Conservation (phyloP, 2,113 vertebrate genomes). For the Thalassoma bifasciatum region DNA sequence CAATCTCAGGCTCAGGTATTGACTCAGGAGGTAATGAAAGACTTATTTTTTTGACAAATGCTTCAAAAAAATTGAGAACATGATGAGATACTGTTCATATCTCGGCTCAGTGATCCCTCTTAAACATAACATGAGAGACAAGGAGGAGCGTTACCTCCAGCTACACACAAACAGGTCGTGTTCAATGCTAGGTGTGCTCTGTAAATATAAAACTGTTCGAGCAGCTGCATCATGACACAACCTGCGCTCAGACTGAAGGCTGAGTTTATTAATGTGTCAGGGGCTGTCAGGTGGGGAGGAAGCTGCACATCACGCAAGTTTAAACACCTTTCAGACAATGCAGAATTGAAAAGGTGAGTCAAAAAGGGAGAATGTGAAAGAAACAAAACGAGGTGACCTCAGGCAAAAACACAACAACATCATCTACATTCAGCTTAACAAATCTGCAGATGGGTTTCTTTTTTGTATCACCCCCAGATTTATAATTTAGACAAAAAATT, state of each 20-base stretch:
- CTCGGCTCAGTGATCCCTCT: slow-evolving; percentile 31
- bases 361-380: background rate
- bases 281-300: slow-evolving; percentile 16
- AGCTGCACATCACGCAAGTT: background rate
- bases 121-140: slow-evolving; percentile 30
- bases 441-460: background rate
- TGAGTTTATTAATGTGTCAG: slow-evolving; percentile 31
- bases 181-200: slow-evolving; percentile 37
- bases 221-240: slow-evolving; percentile 41
- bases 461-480: background rate
- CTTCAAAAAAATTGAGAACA: slow-evolving; percentile 49
- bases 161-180: slow-evolving; percentile 14
- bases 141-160: slow-evolving; percentile 23
- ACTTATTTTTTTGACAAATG: slow-evolving; percentile 55
- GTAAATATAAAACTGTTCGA: slow-evolving; percentile 51
- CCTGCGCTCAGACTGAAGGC: slow-evolving; percentile 15
- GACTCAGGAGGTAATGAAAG: slow-evolving; percentile 54
- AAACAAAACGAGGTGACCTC: background rate
- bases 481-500: background rate
- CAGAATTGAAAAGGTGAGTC: background rate
- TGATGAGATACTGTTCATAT: slow-evolving; percentile 27
- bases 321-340: background rate
- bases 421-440: background rate
- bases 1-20: slow-evolving; percentile 40
- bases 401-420: background rate